Conservation (phyloP, 92 coral and sea anemone species). For the Anthopleura xanthogrammica region DNA sequence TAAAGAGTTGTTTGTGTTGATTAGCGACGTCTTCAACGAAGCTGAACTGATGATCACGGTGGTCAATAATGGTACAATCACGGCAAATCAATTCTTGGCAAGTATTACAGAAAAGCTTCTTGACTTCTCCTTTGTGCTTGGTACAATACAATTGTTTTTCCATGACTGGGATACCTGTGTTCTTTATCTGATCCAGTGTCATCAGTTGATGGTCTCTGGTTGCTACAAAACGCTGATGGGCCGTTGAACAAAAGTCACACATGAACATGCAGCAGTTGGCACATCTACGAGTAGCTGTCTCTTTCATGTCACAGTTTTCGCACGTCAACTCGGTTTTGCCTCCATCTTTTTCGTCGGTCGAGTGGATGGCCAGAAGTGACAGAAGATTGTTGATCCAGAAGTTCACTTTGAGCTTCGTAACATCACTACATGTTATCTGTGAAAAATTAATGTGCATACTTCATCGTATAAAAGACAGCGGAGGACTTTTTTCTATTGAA, state of each 20-base stretch:
- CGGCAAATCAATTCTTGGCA: conserved; percentile 79
- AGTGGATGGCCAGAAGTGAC: conserved; percentile 28
- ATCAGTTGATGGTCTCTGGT: conserved; percentile 56
- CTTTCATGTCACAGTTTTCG: conserved; percentile 68
- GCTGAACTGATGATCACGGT: conserved; percentile 54
- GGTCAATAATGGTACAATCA: conserved; percentile 75
- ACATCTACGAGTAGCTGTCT: conserved; percentile 57
- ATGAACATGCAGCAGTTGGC: conserved; percentile 52
- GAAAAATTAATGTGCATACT: background rate
- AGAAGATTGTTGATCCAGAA: conserved; percentile 68
- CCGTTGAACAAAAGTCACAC: conserved; percentile 69
- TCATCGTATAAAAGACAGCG: background rate
- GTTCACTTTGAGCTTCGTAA: conserved; percentile 47
- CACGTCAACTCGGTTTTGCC: conserved; percentile 39
- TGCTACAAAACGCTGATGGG: conserved; percentile 47
- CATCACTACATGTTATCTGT: conserved; percentile 43
- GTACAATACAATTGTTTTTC: conserved; percentile 49
- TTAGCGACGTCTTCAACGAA: conserved; percentile 43
- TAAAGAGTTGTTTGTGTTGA: too few species aligned
- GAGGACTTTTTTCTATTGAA: too few species aligned
- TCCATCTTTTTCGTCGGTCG: conserved; percentile 1
- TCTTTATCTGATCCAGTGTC: conserved; percentile 56
- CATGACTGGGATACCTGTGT: conserved; percentile 33
- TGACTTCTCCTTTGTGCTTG: conserved; percentile 59
- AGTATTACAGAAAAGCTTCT: conserved; percentile 67